A percentile compares a stretch with the other conserved stretches of the same genome.
Conservation (phyloP, 2,113 vertebrate species). For the Phaethon lepturus region DNA sequence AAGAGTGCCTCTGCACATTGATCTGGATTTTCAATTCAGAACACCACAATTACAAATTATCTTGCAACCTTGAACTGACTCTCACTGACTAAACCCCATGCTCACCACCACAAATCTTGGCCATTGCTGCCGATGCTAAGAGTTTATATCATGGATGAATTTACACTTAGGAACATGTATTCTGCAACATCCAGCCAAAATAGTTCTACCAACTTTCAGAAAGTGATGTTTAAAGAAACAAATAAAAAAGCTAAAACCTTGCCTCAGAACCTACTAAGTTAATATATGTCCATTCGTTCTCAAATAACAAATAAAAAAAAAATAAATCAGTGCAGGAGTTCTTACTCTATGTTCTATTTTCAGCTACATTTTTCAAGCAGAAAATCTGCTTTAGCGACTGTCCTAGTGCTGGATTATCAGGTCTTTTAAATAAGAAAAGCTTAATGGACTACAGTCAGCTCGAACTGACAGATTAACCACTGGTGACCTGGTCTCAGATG, state of each 20-base stretch:
- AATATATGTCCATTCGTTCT: background rate
- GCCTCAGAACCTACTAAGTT: background rate
- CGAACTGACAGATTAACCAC: background rate
- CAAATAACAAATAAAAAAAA: background rate
- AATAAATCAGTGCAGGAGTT: background rate
- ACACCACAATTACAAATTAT: accelerated
- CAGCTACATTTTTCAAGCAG: background rate
- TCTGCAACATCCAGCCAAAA: background rate
- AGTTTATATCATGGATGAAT: background rate
- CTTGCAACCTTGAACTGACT: background rate
- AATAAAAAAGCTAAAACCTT: background rate
- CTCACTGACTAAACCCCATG: background rate
- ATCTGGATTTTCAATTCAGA: background rate
- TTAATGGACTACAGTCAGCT: background rate
- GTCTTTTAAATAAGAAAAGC: background rate
- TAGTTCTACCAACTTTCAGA: background rate
- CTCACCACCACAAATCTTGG: background rate
- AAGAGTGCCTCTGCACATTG: background rate
- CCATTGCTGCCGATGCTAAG: background rate
- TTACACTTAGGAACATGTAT: background rate
- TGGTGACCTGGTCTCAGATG: background rate
- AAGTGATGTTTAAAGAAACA: background rate
- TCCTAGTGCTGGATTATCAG: background rate
- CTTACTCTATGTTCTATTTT: background rate
- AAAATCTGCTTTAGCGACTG: background rate